phyloP scores from a whole-genome alignment of 2,113 vertebrate genomes.

The Myocastor coypus region DNA sequence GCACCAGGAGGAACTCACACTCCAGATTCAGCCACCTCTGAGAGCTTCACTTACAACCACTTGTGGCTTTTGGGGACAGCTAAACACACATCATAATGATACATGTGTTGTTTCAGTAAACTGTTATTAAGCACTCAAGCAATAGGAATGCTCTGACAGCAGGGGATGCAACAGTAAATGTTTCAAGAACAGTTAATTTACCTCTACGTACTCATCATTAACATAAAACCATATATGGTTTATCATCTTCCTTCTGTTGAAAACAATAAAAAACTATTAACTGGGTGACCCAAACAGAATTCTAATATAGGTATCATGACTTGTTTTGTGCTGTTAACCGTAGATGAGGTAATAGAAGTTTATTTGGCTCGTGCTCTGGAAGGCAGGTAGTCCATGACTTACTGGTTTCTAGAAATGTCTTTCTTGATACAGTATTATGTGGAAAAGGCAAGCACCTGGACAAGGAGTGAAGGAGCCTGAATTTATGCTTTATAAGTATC shows the following conservation, averaged over 20 bases:
- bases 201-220: not conserved
- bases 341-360: too few species aligned
- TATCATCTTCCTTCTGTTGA: not conserved
- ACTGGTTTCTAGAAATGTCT: too few species aligned
- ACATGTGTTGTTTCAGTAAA: not conserved
- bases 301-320: not conserved
- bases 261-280: not conserved
- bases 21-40: not conserved
- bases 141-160: not conserved
- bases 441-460: not conserved
- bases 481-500: not conserved
- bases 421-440: not conserved
- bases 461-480: accelerated
- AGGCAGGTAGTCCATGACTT: not conserved
- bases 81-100: not conserved
- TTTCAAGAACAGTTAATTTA: too few species aligned
- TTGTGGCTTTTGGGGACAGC: not conserved
- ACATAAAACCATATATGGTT: not conserved
- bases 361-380: not conserved
- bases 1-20: not conserved
- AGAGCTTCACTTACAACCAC: not conserved
- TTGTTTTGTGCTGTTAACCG: not conserved
- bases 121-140: not conserved
- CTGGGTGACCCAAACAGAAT: not conserved
- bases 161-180: not conserved